Percentiles rank a stretch among this genome's conserved stretches.
Evolutionary conservation across 2,797 vertebrate species (phyloP).

Genomic region (Loris lydekkerianus): DNA sequence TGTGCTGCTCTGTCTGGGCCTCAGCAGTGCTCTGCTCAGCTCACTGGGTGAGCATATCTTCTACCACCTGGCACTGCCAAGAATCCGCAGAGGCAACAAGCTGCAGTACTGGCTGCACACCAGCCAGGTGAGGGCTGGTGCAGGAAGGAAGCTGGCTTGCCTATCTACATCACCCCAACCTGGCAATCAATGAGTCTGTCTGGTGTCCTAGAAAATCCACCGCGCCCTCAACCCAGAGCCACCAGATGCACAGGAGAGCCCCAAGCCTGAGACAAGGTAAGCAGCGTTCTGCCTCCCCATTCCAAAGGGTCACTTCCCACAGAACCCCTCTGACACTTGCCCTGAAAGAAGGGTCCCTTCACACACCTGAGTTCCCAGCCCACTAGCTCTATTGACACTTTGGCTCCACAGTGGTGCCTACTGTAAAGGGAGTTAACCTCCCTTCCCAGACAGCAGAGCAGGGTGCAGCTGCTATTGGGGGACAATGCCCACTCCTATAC

Average conservation of each 20-base stretch:
- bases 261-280: conserved; percentile 91
- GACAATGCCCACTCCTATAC: background rate
- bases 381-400: no score
- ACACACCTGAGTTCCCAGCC: background rate
- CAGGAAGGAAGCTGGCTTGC: rapidly evolving
- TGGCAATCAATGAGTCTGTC: background rate
- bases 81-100: conserved; percentile 91
- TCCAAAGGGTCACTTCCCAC: background rate
- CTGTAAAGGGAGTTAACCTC: background rate
- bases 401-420: background rate
- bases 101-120: conserved; percentile 97
- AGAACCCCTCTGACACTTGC: rapidly evolving
- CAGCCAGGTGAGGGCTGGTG: conserved; percentile 90
- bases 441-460: background rate
- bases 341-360: background rate
- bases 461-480: rapidly evolving
- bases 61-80: conserved; percentile 92
- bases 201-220: conserved; percentile 93
- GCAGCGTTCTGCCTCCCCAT: background rate
- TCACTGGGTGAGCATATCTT: conserved; percentile 93
- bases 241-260: conserved; percentile 88
- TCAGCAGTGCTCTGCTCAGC: conserved; percentile 93
- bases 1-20: conserved; percentile 93
- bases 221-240: conserved; percentile 92
- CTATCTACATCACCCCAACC: rapidly evolving